Evolutionary conservation across 1,140 invertebrate genomes (phyloP), one percentile per base, ranked within the genome.

Genomic region (Eurosta solidaginis): DNA sequence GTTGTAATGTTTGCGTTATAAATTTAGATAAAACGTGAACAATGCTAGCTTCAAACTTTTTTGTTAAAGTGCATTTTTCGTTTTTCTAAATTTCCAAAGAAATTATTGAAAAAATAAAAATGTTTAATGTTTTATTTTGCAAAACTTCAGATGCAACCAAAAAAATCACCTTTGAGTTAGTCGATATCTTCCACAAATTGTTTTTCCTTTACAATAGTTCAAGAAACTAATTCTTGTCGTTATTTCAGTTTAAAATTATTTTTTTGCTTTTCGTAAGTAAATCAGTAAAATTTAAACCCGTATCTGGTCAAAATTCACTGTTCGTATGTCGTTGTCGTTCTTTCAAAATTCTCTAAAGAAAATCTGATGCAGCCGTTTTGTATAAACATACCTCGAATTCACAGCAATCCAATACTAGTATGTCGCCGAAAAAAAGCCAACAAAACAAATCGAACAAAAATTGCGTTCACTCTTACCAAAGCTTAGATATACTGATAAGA

Each of bases 241-340:
- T 42, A 29, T 22, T 10, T 40, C 22, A 9, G n/a, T 68, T 68
- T 68, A 0, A 68, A 40, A 40, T 27, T 4, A 22, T 33, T 42
- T 68, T 68, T 36, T 22, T 22, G 36, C 4, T 12, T 36, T 36
- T 40, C 22, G n/a, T 10, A 63, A 68, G 27, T 7, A 52, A 22
- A 40, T 22, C 22, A 40, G 33, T 4, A 20, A 68, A 68, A 68
- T 68, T 17, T 20, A n/a, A 68, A 29, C 59, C 40, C 59, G 33
- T 29, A 20, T 0, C 59, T 40, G 59, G 59, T 68, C 59, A 40
- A 17, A 36, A 29, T 68, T 7, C n/a, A 68, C 59, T n/a, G 59
- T 40, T 68, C 59, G 59, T 40, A 40, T 42, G 54, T 63, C 54
- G 59, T 68, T 68, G 59, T 36, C 59, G 59, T 68, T 68, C 59